A percentile compares a stretch with the other conserved stretches of the same genome.
phyloP scores from a whole-genome alignment of 1,140 invertebrate species.

The Drosophila albomicans region DNA sequence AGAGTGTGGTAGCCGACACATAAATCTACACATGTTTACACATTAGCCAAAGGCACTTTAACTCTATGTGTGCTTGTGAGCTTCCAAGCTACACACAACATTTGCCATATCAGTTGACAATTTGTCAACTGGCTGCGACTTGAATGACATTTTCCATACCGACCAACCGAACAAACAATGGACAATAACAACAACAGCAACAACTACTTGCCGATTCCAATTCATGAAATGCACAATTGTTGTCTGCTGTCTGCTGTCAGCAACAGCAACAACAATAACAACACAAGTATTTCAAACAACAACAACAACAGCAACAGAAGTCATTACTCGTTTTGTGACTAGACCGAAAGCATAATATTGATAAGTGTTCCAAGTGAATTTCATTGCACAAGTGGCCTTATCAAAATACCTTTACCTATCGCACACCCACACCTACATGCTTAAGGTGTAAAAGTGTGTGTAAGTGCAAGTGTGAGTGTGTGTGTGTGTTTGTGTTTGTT shows the following conservation, averaged over 20 bases:
- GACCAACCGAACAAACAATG: slow-evolving; percentile 66
- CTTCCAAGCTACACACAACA: slow-evolving; percentile 43
- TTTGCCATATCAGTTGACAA: slow-evolving; percentile 79
- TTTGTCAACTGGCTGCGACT: slow-evolving; percentile 77
- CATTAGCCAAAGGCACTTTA: slow-evolving; percentile 56
- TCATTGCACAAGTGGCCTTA: slow-evolving; percentile 43
- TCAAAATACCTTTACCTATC: slow-evolving; percentile 14
- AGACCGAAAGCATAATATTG: slow-evolving; percentile 39
- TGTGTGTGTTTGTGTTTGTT: background rate
- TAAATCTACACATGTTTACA: slow-evolving; percentile 80
- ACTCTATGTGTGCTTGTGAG: slow-evolving; percentile 18
- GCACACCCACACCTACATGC: background rate
- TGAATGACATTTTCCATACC: slow-evolving; percentile 76
- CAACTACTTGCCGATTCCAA: slow-evolving; percentile 52
- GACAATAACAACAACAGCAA: slow-evolving; percentile 64
- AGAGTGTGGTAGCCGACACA: slow-evolving; percentile 42
- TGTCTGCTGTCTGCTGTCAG: slow-evolving; percentile 50
- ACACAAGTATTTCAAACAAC: slow-evolving; percentile 13
- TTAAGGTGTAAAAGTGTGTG: too few relatives aligned
- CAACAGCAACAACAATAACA: slow-evolving; percentile 32
- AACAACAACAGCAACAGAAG: slow-evolving; percentile 44
- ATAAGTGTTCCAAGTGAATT: slow-evolving; percentile 26
- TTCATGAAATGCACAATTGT: slow-evolving; percentile 82
- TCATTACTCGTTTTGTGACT: slow-evolving; percentile 60
- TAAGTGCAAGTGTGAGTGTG: background rate